Evolutionary conservation across 2,113 vertebrate genomes (phyloP).

Genomic region (Bujurquina vittata): DNA sequence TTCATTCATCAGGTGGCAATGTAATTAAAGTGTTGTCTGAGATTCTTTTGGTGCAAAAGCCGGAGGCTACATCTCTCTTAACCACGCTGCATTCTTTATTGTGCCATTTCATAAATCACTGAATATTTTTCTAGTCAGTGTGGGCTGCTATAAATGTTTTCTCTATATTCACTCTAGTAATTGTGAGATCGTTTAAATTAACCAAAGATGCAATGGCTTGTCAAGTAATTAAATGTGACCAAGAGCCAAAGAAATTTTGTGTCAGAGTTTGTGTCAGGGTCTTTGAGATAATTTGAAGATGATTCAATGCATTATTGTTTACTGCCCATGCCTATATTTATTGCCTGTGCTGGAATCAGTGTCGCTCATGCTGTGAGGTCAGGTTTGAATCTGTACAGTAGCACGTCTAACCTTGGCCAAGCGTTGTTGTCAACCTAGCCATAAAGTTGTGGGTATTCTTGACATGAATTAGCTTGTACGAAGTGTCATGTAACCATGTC

Average conservation of each 20-base stretch:
- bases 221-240: constrained; percentile 3
- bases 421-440: neutral
- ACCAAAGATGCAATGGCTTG: neutral
- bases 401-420: neutral
- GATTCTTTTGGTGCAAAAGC: constrained; percentile 28
- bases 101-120: constrained; percentile 14
- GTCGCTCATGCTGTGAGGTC: neutral
- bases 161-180: neutral
- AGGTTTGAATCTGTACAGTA: neutral
- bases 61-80: constrained; percentile 11
- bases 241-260: neutral
- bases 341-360: neutral
- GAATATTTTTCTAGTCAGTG: neutral
- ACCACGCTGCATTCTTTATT: constrained; percentile 31
- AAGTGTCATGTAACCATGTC: neutral
- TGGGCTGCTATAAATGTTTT: neutral
- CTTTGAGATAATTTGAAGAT: neutral
- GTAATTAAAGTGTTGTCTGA: constrained; percentile 37
- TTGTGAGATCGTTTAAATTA: neutral
- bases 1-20: constrained; percentile 56
- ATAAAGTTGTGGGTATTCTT: neutral
- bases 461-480: neutral
- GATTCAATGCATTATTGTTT: neutral
- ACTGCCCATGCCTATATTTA: neutral
- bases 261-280: no score